Evolutionary conservation across 2,113 vertebrate species (phyloP), one percentile per base, ranked within the genome.

Genomic region (Caloenas nicobarica): DNA sequence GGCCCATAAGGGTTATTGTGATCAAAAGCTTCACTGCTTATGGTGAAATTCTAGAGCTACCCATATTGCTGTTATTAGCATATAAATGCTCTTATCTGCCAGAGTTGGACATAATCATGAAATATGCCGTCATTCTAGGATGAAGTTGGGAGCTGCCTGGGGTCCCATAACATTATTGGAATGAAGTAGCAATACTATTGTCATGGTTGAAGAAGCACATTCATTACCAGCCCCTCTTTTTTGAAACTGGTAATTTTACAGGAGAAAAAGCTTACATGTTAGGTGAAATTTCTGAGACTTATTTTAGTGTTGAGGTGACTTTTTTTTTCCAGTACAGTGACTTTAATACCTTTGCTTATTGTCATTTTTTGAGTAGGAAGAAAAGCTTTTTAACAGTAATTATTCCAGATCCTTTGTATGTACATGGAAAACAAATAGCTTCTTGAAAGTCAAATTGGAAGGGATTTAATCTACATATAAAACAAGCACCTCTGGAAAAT

Each of bases 21-120:
- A 95, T 97, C 93, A 97, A 95, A 97, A 97, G 81, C 19, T 94
- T 93, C 77, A 83, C 78, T 86, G 89, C 88, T 96, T 95, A 77
- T 79, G 81, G 73, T 91, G 71, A 96, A 95, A 97, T 85, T 89
- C 73, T 86, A 40, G 76, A 91, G 78, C 90, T 94, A 68, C 72
- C 77, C 78, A 34, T 94, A 81, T 79, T 91, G 89, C 79, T 85
- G 84, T 72, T 96, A 98, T 97, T 97, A 98, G 95, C 96, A 97
- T 97, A 96, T 94, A 97, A 96, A 97, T 97, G 96, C 76, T 97
- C 66, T 86, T 97, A 92, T 96, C 95, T 96, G 96, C 93, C 92
- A 65, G 61, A 88, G 71, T 21, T 93, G 85, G 95, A 84, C 89
- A 79, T 97, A 97, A 98, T 97, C 83, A 91, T 97, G 97, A 98